Percentiles rank a stretch among this genome's conserved stretches.
phyloP scores from a whole-genome alignment of 2,797 vertebrate species.

The Myotis planiceps region DNA sequence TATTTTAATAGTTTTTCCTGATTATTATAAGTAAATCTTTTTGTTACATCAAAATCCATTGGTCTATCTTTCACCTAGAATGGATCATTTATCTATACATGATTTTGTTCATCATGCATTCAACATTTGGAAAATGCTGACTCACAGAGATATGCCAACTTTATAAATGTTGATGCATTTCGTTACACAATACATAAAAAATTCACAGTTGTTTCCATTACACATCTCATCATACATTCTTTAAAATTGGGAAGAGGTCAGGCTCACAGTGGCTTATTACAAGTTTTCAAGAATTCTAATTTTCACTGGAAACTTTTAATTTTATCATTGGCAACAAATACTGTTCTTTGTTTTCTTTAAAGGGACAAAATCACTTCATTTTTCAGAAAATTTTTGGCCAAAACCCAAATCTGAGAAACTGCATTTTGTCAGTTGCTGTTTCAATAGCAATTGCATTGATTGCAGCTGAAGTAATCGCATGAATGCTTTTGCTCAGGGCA shows the following conservation, averaged over 20 bases:
- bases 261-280: neutral
- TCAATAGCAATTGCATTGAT: neutral
- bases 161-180: neutral
- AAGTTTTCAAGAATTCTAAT: conserved; percentile 25
- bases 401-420: neutral
- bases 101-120: neutral
- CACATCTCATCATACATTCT: neutral
- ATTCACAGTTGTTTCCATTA: neutral
- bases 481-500: too few relatives aligned
- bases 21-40: neutral
- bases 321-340: neutral
- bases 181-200: neutral
- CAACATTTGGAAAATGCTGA: neutral
- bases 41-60: neutral
- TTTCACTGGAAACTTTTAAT: neutral
- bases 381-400: neutral
- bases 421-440: neutral
- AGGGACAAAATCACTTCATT: neutral
- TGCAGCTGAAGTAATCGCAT: fast-evolving
- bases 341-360: neutral
- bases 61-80: neutral
- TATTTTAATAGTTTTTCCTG: neutral
- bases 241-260: neutral
- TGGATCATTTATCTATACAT: neutral
- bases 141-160: neutral